A percentile compares a stretch with the other conserved stretches of the same genome.
These are phyloP conservation scores for Gortyna flavago DNA, from an alignment of 2,888 invertebrate genomes.

Conservation along the genomic window DNA sequence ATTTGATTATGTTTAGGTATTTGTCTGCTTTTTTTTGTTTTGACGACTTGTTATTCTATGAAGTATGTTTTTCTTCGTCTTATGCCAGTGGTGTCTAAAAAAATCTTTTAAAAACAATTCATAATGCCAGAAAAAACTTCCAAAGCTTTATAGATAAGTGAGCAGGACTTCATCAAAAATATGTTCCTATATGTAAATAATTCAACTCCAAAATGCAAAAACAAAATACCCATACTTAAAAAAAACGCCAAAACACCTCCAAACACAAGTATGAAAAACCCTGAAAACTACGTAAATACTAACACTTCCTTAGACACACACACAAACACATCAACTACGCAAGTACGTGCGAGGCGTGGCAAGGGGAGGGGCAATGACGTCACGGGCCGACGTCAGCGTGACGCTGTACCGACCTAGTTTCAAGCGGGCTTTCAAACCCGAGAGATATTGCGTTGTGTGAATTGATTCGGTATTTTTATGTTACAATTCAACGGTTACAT, in stretches of 20 bases:
- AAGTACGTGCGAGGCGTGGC: constrained; percentile 74
- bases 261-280: not conserved
- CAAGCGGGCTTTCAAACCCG: constrained; percentile 66
- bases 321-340: constrained; percentile 35
- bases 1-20: too few relatives aligned
- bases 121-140: not conserved
- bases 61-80: not conserved
- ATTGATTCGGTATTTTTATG: constrained; percentile 41
- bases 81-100: not conserved
- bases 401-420: constrained; percentile 77
- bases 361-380: constrained; percentile 82
- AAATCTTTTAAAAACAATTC: not conserved
- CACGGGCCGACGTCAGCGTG: constrained; percentile 79
- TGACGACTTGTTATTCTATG: too few relatives aligned
- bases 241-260: not conserved
- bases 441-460: constrained; percentile 42
- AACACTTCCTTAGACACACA: not conserved
- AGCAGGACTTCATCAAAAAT: not conserved
- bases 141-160: not conserved
- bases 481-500: constrained; percentile 4
- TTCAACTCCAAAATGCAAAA: not conserved
- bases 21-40: too few relatives aligned
- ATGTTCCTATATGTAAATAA: not conserved
- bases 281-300: constrained; percentile 3
- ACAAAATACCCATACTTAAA: not conserved